Evolutionary conservation across 2,888 invertebrate genomes (phyloP).

Genomic region (Agriopis leucophaearia): DNA sequence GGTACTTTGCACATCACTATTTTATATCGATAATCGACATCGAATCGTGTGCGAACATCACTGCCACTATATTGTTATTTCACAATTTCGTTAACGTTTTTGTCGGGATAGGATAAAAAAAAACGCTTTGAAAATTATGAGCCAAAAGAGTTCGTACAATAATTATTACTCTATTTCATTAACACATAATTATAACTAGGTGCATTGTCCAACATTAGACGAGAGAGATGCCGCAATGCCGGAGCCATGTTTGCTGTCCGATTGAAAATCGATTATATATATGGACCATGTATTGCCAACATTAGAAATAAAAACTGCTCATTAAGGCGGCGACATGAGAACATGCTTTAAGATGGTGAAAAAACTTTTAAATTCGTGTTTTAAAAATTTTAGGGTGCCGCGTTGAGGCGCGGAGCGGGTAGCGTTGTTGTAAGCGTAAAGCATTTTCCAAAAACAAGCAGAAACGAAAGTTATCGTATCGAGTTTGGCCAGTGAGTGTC

Average conservation of each 20-base stretch:
- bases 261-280: slow-evolving; percentile 56
- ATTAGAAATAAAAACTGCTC: slow-evolving; percentile 62
- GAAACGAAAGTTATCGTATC: no score
- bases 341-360: slow-evolving; percentile 51
- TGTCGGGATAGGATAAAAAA: not conserved
- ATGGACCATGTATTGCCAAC: slow-evolving; percentile 78
- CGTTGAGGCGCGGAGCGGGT: slow-evolving; percentile 13
- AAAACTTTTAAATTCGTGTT: slow-evolving; percentile 47
- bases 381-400: slow-evolving; percentile 50
- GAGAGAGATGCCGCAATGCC: slow-evolving; percentile 46
- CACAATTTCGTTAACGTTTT: not conserved
- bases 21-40: slow-evolving; percentile 28
- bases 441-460: not conserved
- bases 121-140: not conserved
- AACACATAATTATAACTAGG: not conserved
- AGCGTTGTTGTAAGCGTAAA: slow-evolving; percentile 19
- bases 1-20: slow-evolving; percentile 18
- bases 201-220: slow-evolving; percentile 44
- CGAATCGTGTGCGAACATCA: slow-evolving; percentile 30
- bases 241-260: slow-evolving; percentile 42
- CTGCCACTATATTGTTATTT: slow-evolving; percentile 32
- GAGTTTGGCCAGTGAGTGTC: no score
- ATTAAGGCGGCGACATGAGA: slow-evolving; percentile 51
- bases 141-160: not conserved
- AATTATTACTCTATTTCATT: not conserved